phyloP scores from a whole-genome alignment of 2,113 vertebrate genomes.

The Puma concolor region DNA sequence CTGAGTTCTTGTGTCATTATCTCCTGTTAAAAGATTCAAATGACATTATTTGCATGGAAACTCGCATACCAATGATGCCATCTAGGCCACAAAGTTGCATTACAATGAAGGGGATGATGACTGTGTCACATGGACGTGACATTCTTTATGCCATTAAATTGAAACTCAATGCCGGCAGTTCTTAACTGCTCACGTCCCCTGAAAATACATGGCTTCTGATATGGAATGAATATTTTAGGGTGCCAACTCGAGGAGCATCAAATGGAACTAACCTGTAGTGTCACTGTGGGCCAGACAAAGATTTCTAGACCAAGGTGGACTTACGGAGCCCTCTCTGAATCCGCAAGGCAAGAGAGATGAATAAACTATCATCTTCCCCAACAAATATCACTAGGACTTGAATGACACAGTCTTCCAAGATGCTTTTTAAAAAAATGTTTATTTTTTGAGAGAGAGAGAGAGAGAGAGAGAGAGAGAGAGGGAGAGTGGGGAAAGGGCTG shows the following conservation, averaged over 20 bases:
- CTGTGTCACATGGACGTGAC: slow-evolving; percentile 84
- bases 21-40: slow-evolving; percentile 87
- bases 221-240: slow-evolving; percentile 83
- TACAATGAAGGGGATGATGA: slow-evolving; percentile 85
- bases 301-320: slow-evolving; percentile 70
- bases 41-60: slow-evolving; percentile 87
- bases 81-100: slow-evolving; percentile 83
- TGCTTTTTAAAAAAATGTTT: neutral
- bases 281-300: slow-evolving; percentile 49
- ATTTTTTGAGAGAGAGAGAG: too few species aligned
- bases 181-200: slow-evolving; percentile 80
- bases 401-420: neutral
- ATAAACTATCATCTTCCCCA: slow-evolving; percentile 23
- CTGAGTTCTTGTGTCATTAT: slow-evolving; percentile 85
- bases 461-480: too few species aligned
- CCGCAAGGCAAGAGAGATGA: slow-evolving; percentile 46
- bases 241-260: slow-evolving; percentile 77
- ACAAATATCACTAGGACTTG: neutral
- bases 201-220: slow-evolving; percentile 83
- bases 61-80: slow-evolving; percentile 81
- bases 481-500: too few species aligned
- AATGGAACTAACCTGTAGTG: slow-evolving; percentile 71
- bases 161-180: slow-evolving; percentile 84
- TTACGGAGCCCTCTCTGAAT: neutral
- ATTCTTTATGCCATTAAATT: slow-evolving; percentile 85